Conservation (phyloP, 2,888 invertebrate species). For the Ophioninae sp. region DNA sequence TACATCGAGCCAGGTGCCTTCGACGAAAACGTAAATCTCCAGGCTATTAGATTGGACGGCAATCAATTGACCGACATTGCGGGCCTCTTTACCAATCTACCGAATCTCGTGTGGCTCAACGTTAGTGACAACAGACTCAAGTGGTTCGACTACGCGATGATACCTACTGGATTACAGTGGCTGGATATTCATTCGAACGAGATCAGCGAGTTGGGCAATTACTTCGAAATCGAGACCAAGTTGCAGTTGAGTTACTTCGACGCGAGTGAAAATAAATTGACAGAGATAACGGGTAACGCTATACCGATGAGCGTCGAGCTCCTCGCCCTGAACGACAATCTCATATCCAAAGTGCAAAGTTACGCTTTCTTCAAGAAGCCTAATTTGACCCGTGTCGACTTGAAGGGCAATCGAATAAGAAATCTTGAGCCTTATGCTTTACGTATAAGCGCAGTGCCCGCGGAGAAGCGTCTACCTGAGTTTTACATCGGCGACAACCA, state of each 20-base stretch:
- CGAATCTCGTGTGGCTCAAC: conserved; percentile 92
- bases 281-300: conserved; percentile 91
- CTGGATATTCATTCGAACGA: conserved; percentile 92
- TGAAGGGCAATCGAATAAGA: conserved; percentile 91
- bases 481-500: conserved; percentile 94
- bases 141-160: conserved; percentile 92
- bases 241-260: conserved; percentile 91
- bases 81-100: conserved; percentile 90
- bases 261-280: conserved; percentile 90
- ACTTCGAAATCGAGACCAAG: conserved; percentile 91
- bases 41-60: conserved; percentile 91
- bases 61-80: conserved; percentile 91
- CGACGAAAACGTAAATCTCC: conserved; percentile 89
- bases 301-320: conserved; percentile 92
- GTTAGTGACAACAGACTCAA: conserved; percentile 92
- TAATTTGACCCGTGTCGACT: conserved; percentile 90
- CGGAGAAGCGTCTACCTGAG: conserved; percentile 88
- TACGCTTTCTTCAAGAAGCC: conserved; percentile 94
- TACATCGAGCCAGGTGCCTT: conserved; percentile 90
- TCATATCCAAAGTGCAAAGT: conserved; percentile 91
- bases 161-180: conserved; percentile 92
- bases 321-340: conserved; percentile 90
- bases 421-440: conserved; percentile 89
- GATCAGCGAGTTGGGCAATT: conserved; percentile 91
- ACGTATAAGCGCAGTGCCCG: conserved; percentile 88